These are phyloP conservation scores for Agelaius tricolor DNA, from an alignment of 2,113 vertebrate species.

Conservation along the genomic window DNA sequence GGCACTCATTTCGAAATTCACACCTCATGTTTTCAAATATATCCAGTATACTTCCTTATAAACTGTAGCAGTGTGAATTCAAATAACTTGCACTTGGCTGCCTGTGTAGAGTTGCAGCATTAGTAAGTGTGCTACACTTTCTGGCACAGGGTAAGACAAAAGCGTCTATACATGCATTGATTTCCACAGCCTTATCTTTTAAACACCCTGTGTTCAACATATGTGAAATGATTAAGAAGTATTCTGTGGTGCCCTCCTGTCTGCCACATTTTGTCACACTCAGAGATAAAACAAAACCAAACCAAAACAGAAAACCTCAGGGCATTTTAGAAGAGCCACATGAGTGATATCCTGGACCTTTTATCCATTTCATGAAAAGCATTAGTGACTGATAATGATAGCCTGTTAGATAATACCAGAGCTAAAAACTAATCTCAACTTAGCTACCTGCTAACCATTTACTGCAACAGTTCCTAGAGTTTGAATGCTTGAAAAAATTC, in stretches of 20 bases:
- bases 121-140: not conserved
- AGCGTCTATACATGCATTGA: not conserved
- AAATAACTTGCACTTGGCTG: not conserved
- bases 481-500: conserved; percentile 3
- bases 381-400: conserved; percentile 29
- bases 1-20: not conserved
- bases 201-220: conserved; percentile 45
- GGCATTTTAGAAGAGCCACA: conserved; percentile 45
- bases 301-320: conserved; percentile 9
- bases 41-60: not conserved
- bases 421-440: conserved; percentile 23
- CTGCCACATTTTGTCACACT: conserved; percentile 48
- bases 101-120: not conserved
- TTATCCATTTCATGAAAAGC: conserved; percentile 27
- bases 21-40: not conserved
- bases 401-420: conserved; percentile 9
- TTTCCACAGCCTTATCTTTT: conserved; percentile 30
- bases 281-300: conserved; percentile 59
- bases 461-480: not conserved
- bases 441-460: conserved; percentile 27
- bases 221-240: conserved; percentile 40
- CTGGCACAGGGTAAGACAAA: not conserved
- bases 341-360: conserved; percentile 47
- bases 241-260: conserved; percentile 6
- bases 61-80: not conserved